Conservation (phyloP, 2,797 vertebrate species). For the Enteromius unitaeniatus region DNA sequence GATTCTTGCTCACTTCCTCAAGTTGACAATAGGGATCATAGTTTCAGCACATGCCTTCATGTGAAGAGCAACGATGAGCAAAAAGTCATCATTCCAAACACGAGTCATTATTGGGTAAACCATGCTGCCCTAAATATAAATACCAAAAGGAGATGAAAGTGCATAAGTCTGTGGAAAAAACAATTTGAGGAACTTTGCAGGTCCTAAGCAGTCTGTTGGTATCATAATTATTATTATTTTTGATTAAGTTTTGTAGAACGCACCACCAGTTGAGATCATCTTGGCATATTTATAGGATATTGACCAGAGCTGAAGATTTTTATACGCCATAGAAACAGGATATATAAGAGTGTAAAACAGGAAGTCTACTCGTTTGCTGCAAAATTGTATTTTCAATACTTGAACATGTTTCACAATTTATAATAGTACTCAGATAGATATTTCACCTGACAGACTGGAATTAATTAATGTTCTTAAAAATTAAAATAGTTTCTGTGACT, state of each 20-base stretch:
- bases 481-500: background rate
- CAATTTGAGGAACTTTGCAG: background rate
- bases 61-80: background rate
- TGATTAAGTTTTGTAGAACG: background rate
- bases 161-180: background rate
- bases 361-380: background rate
- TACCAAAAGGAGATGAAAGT: background rate
- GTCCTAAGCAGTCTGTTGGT: background rate
- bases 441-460: background rate
- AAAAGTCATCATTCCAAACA: background rate
- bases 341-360: background rate
- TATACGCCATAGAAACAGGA: background rate
- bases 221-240: background rate
- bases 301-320: background rate
- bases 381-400: background rate
- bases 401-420: background rate
- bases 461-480: background rate
- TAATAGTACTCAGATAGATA: background rate
- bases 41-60: background rate
- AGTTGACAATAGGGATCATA: background rate
- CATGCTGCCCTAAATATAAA: background rate
- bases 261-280: background rate
- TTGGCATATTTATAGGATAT: background rate
- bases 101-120: background rate
- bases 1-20: conserved; percentile 4